Conservation (phyloP, 2,113 vertebrate genomes). For the Elephas maximus region DNA sequence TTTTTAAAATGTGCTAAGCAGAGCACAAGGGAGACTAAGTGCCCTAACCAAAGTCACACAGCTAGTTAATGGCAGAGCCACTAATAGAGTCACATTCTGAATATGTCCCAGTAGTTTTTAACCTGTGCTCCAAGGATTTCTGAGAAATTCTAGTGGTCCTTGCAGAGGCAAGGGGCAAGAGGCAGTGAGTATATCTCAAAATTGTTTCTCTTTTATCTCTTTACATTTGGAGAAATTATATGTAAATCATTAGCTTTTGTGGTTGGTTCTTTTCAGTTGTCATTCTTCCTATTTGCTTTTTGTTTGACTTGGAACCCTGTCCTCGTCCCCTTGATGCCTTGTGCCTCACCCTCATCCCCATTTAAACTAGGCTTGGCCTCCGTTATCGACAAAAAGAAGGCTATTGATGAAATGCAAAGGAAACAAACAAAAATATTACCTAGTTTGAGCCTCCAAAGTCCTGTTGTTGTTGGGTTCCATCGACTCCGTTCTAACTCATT, state of each 20-base stretch:
- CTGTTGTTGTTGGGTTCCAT: too few relatives aligned
- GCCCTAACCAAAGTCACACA: neutral
- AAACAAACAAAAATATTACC: constrained; percentile 33
- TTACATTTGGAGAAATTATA: neutral
- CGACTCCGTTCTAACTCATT: too few relatives aligned
- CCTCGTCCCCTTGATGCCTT: neutral
- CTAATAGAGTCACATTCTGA: neutral
- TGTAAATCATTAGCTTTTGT: neutral
- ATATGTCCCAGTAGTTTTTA: neutral
- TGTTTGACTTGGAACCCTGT: neutral
- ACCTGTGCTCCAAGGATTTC: neutral
- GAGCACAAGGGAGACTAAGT: neutral
- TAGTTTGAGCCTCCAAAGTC: neutral
- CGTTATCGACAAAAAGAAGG: neutral
- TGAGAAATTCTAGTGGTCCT: neutral
- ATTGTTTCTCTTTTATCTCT: neutral
- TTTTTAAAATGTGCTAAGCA: neutral
- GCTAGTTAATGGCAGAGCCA: neutral
- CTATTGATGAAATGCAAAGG: neutral
- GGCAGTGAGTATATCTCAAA: neutral
- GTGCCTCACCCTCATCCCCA: neutral
- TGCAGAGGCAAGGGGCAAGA: neutral
- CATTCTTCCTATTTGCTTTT: neutral
- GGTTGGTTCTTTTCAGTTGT: neutral
- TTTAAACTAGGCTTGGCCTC: neutral